Percentiles rank a stretch among this genome's conserved stretches.
These are phyloP conservation scores for Pelusios castaneus DNA, from an alignment of 2,113 vertebrate species.

Conservation along the genomic window DNA sequence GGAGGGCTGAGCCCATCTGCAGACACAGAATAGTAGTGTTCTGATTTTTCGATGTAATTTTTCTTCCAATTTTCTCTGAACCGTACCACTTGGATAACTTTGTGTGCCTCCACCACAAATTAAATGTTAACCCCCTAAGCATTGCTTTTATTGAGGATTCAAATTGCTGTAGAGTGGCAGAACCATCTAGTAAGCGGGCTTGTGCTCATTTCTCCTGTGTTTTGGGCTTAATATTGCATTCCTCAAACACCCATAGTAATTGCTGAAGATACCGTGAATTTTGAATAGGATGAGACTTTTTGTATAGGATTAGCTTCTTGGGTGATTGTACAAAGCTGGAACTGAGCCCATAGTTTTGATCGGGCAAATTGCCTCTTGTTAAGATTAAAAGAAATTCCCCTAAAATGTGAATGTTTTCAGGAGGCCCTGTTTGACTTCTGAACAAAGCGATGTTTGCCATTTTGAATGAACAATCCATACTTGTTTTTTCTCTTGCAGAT, in stretches of 20 bases:
- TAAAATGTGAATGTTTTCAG: neutral
- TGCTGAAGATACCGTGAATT: neutral
- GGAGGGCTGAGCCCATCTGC: neutral
- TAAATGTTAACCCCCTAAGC: constrained; percentile 1
- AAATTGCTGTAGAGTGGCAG: neutral
- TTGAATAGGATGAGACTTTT: neutral
- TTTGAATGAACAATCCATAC: neutral
- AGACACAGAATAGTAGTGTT: neutral
- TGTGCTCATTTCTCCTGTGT: neutral
- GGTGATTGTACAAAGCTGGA: neutral
- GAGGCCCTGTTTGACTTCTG: neutral
- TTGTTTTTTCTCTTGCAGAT: neutral
- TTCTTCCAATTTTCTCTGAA: constrained; percentile 4
- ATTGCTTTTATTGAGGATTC: constrained; percentile 18
- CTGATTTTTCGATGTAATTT: neutral
- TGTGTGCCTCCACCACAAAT: neutral
- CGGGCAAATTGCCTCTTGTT: neutral
- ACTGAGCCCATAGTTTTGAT: neutral
- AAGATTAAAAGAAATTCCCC: neutral
- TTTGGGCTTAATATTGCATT: neutral
- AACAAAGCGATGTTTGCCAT: neutral
- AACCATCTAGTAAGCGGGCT: neutral
- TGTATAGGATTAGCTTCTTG: neutral
- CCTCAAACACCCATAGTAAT: neutral
- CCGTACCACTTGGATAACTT: neutral